These are phyloP conservation scores for Lepus townsendii DNA, from an alignment of 2,797 vertebrate species.

Conservation along the genomic window DNA sequence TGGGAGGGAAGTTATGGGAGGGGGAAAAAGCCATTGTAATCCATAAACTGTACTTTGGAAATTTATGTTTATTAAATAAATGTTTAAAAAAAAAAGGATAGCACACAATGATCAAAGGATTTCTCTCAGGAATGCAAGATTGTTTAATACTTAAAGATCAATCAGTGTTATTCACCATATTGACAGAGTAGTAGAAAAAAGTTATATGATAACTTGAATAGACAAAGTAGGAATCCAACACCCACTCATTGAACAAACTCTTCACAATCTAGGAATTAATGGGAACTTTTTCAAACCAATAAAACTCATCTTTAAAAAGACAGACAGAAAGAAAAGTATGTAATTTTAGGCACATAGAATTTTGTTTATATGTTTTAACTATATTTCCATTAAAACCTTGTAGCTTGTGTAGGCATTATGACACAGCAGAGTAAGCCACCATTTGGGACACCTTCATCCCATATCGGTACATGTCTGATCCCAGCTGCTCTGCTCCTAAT, in stretches of 20 bases:
- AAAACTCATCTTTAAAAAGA: background rate
- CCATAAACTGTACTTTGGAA: too few species aligned
- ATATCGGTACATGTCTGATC: too few species aligned
- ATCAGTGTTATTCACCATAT: conserved; percentile 16
- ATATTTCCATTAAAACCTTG: conserved; percentile 20
- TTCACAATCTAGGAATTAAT: conserved; percentile 34
- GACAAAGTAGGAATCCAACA: conserved; percentile 30
- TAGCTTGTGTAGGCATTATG: background rate
- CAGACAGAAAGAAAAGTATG: too few species aligned
- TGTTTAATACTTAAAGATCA: background rate
- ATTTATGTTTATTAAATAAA: too few species aligned
- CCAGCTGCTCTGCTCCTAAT: too few species aligned
- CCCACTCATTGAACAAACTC: background rate
- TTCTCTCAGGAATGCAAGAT: conserved; percentile 32
- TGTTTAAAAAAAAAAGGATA: background rate
- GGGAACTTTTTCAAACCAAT: background rate
- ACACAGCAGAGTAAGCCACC: too few species aligned
- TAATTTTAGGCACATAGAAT: background rate
- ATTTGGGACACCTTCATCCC: too few species aligned
- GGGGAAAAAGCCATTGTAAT: too few species aligned
- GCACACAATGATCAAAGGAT: background rate
- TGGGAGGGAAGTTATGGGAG: too few species aligned
- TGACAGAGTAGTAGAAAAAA: conserved; percentile 46
- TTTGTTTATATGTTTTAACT: conserved; percentile 44
- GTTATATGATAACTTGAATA: conserved; percentile 22